phyloP scores from a whole-genome alignment of 2,113 vertebrate species.

The Pheucticus melanocephalus region DNA sequence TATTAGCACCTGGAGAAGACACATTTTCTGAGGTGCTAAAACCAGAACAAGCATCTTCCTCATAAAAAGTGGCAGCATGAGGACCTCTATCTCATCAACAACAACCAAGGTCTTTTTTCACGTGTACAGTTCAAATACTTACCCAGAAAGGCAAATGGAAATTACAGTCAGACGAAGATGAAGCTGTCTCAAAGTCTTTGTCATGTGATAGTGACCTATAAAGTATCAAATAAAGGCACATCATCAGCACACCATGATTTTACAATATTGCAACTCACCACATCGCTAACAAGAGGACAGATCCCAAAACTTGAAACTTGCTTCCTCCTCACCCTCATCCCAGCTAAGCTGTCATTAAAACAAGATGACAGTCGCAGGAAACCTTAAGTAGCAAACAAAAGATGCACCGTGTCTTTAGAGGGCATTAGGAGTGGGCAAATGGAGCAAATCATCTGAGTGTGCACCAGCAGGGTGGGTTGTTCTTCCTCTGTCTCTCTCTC shows the following conservation, averaged over 20 bases:
- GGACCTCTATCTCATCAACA: background rate
- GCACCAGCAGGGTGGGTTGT: background rate
- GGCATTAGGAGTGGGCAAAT: conserved; percentile 24
- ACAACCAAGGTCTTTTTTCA: background rate
- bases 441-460: background rate
- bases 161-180: conserved; percentile 84
- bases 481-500: background rate
- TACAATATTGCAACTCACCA: conserved; percentile 20
- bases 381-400: background rate
- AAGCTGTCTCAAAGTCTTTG: conserved; percentile 87
- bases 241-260: conserved; percentile 76
- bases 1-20: background rate
- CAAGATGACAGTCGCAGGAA: background rate
- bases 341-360: background rate
- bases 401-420: conserved; percentile 8
- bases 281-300: background rate
- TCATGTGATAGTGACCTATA: conserved; percentile 96
- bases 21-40: background rate
- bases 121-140: conserved; percentile 83
- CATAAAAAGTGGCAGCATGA: background rate
- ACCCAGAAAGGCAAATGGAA: conserved; percentile 89
- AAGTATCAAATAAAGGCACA: conserved; percentile 88
- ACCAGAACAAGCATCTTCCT: background rate
- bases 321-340: background rate
- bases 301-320: conserved; percentile 42